Evolutionary conservation across 2,113 vertebrate genomes (phyloP).

Genomic region (Coryphaenoides rupestris): DNA sequence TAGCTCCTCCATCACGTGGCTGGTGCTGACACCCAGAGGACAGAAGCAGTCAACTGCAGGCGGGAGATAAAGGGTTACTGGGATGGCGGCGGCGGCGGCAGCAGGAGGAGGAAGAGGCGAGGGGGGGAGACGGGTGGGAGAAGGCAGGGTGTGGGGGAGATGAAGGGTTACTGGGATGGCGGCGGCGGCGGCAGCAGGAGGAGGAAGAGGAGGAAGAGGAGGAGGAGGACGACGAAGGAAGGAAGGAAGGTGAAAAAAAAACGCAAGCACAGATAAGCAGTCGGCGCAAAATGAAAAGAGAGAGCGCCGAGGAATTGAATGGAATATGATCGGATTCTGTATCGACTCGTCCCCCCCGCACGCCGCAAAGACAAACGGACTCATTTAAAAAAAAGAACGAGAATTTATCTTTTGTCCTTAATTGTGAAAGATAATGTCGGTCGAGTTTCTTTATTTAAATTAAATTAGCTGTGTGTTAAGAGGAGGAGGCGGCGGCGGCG

Average conservation of each 20-base stretch:
- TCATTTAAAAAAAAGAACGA: too few relatives aligned
- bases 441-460: too few relatives aligned
- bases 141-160: neutral
- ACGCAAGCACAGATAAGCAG: slow-evolving; percentile 37
- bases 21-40: slow-evolving; percentile 79
- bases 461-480: too few relatives aligned
- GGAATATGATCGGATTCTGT: slow-evolving; percentile 8
- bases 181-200: neutral
- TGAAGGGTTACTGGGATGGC: neutral
- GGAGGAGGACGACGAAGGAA: too few relatives aligned
- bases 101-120: neutral
- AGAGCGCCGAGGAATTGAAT: slow-evolving; percentile 4
- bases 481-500: too few relatives aligned
- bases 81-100: too few relatives aligned
- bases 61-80: slow-evolving; percentile 52
- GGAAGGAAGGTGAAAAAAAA: too few relatives aligned
- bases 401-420: neutral
- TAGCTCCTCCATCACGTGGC: slow-evolving; percentile 47
- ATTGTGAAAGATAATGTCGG: neutral
- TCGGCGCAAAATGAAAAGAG: slow-evolving; percentile 31
- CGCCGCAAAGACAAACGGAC: neutral
- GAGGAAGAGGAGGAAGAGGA: too few relatives aligned
- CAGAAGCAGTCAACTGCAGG: slow-evolving; percentile 67
- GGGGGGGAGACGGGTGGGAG: neutral
- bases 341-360: neutral